A percentile compares a stretch with the other conserved stretches of the same genome.
Conservation (phyloP, 2,797 vertebrate genomes). For the Rhynchonycteris naso region DNA sequence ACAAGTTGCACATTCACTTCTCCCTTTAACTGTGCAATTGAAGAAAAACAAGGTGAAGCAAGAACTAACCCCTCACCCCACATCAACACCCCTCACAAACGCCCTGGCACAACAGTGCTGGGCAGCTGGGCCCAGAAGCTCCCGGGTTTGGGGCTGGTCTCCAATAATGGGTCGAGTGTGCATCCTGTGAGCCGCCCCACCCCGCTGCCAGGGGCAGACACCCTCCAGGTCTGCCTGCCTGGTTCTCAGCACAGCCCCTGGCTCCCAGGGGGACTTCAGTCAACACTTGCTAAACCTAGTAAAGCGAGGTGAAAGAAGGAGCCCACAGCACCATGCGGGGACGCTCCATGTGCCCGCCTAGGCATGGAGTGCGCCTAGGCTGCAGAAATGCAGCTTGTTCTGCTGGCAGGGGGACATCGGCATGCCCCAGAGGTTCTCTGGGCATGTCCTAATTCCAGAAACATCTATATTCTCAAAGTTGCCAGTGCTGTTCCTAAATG, state of each 20-base stretch:
- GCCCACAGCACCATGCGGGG: not conserved
- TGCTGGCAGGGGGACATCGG: rapidly evolving
- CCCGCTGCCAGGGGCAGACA: too few species aligned
- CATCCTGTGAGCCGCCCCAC: not conserved
- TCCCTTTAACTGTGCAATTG: constrained; percentile 67
- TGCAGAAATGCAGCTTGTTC: not conserved
- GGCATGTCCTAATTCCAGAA: not conserved
- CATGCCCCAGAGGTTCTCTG: not conserved
- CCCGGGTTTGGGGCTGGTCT: not conserved
- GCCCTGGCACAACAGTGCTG: not conserved
- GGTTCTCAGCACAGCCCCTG: not conserved
- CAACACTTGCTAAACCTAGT: rapidly evolving
- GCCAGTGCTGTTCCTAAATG: not conserved
- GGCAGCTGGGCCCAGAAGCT: not conserved
- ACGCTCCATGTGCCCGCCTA: not conserved
- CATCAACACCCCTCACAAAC: too few species aligned
- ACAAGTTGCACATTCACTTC: constrained; percentile 65
- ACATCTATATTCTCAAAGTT: not conserved
- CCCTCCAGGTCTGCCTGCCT: not conserved
- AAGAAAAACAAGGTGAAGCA: constrained; percentile 68
- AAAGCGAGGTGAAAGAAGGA: not conserved
- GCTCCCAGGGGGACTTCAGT: not conserved
- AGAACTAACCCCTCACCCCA: constrained; percentile 31
- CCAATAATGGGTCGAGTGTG: rapidly evolving
- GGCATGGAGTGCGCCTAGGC: not conserved